phyloP scores from a whole-genome alignment of 2,113 vertebrate species.

The Sapajus apella region DNA sequence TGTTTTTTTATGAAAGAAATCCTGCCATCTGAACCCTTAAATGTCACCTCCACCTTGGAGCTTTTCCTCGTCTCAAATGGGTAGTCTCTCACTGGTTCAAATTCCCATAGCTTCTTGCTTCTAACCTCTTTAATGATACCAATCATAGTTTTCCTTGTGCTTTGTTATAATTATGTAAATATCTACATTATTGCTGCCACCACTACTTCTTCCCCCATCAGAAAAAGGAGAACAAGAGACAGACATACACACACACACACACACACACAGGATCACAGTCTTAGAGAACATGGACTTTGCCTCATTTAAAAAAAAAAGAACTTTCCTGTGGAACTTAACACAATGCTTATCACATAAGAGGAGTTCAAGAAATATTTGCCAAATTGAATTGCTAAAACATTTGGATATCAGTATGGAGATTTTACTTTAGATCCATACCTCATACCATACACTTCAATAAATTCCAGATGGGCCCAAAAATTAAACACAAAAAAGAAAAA shows the following conservation, averaged over 20 bases:
- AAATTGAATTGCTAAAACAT: constrained; percentile 75
- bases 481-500: constrained; percentile 73
- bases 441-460: constrained; percentile 77
- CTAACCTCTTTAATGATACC: background rate
- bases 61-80: background rate
- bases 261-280: background rate
- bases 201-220: background rate
- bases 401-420: constrained; percentile 73
- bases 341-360: constrained; percentile 64
- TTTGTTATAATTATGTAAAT: constrained; percentile 53
- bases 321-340: constrained; percentile 55
- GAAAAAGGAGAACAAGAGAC: background rate
- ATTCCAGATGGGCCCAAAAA: constrained; percentile 76
- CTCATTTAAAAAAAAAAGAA: constrained; percentile 8
- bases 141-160: background rate
- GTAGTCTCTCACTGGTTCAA: background rate
- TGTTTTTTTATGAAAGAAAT: constrained; percentile 41
- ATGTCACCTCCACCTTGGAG: background rate
- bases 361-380: constrained; percentile 67
- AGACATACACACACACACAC: background rate
- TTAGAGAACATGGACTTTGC: background rate
- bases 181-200: background rate
- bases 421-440: constrained; percentile 79
- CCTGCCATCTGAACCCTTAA: constrained; percentile 18
- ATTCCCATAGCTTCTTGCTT: constrained; percentile 19